phyloP scores from a whole-genome alignment of 2,888 invertebrate species.

The Thymelicus sylvestris region DNA sequence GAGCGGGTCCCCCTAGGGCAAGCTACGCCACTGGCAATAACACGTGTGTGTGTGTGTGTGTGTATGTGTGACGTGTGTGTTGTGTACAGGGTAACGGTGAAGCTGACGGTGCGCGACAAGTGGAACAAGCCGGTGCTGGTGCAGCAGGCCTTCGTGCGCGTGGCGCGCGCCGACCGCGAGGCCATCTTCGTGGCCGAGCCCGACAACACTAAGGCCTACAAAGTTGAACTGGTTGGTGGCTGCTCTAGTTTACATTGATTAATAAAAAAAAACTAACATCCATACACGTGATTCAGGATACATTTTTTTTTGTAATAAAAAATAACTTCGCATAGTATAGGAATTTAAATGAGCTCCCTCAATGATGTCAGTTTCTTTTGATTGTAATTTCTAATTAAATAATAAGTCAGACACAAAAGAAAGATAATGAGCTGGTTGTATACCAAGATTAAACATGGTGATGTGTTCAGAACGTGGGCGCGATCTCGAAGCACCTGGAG shows the following conservation, averaged over 20 bases:
- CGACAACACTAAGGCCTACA: constrained; percentile 91
- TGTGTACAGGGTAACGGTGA: constrained; percentile 86
- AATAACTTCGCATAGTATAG: too few species aligned
- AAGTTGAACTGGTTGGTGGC: constrained; percentile 92
- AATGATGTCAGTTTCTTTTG: too few species aligned
- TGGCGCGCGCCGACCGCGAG: constrained; percentile 90
- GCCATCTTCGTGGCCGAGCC: constrained; percentile 97
- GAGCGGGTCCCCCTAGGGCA: too few species aligned
- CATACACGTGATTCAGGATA: not conserved
- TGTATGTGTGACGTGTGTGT: too few species aligned
- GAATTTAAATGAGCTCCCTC: too few species aligned
- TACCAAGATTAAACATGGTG: not conserved
- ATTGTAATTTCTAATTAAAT: too few species aligned
- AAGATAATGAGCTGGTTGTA: too few species aligned
- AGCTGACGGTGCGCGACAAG: constrained; percentile 91
- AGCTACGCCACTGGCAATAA: too few species aligned
- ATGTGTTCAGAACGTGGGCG: constrained; percentile 88
- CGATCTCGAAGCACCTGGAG: constrained; percentile 91
- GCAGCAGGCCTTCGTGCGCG: constrained; percentile 94
- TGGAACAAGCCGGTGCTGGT: constrained; percentile 88
- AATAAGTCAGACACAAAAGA: too few species aligned
- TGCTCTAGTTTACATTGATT: not conserved
- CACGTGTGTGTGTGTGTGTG: too few species aligned
- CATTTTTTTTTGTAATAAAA: too few species aligned
- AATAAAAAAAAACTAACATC: not conserved